phyloP scores from a whole-genome alignment of 2,797 vertebrate species.

The Syncerus caffer region DNA sequence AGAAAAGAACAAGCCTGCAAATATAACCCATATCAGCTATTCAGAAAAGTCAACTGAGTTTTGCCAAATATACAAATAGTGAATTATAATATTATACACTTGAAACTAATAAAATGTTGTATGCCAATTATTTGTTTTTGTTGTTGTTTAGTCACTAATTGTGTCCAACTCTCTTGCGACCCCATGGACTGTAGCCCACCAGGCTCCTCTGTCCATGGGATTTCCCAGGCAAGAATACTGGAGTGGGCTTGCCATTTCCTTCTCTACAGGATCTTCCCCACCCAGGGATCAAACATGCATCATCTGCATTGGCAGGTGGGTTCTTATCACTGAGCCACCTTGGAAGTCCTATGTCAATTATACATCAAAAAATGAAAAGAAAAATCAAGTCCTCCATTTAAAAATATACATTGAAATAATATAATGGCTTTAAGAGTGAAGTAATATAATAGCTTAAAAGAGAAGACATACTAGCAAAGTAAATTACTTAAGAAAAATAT shows the following conservation, averaged over 20 bases:
- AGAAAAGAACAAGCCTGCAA: not conserved
- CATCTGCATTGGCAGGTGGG: not conserved
- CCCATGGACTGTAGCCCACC: not conserved
- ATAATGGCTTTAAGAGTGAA: not conserved
- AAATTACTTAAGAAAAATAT: not conserved
- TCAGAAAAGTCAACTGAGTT: not conserved
- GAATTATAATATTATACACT: not conserved
- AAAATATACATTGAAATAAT: not conserved
- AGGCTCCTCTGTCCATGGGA: not conserved
- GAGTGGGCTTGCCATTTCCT: not conserved
- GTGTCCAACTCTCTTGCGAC: not conserved
- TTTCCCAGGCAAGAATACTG: not conserved
- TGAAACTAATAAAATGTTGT: not conserved
- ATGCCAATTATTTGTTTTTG: not conserved
- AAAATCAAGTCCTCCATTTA: not conserved
- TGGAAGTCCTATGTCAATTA: not conserved
- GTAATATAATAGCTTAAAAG: not conserved
- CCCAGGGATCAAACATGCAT: not conserved
- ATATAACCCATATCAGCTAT: not conserved
- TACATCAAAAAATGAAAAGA: not conserved
- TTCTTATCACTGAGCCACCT: not conserved
- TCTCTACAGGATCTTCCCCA: not conserved
- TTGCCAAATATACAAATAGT: not conserved
- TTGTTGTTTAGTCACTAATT: not conserved
- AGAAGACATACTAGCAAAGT: not conserved